phyloP scores from a whole-genome alignment of 2,888 invertebrate species.

The Torymus aiolomorphi region DNA sequence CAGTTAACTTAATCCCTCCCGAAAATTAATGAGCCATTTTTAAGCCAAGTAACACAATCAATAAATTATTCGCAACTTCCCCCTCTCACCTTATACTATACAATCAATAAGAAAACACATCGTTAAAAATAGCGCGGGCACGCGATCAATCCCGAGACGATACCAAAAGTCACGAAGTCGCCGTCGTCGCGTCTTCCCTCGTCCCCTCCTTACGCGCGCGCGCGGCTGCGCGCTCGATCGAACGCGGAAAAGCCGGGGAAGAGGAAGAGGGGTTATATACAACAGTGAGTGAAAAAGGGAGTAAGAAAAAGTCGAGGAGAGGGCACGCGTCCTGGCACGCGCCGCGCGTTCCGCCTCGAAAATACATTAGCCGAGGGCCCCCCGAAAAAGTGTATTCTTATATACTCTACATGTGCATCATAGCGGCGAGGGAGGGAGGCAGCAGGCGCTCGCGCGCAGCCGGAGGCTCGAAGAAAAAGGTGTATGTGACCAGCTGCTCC shows the following conservation, averaged over 20 bases:
- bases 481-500: slow-evolving; percentile 54
- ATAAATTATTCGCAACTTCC: too few relatives aligned
- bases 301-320: slow-evolving; percentile 8
- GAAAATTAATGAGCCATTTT: too few relatives aligned
- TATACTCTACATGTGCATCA: neutral
- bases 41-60: too few relatives aligned
- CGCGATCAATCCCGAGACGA: too few relatives aligned
- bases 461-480: slow-evolving; percentile 51
- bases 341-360: slow-evolving; percentile 42
- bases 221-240: too few relatives aligned
- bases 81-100: too few relatives aligned
- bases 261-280: neutral
- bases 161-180: too few relatives aligned
- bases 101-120: too few relatives aligned
- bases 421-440: slow-evolving; percentile 2
- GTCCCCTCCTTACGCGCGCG: too few relatives aligned
- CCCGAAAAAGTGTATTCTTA: slow-evolving; percentile 32
- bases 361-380: slow-evolving; percentile 32
- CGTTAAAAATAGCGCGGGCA: too few relatives aligned
- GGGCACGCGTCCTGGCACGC: slow-evolving; percentile 52
- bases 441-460: slow-evolving; percentile 13
- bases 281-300: slow-evolving; percentile 13
- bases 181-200: too few relatives aligned
- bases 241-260: slow-evolving; percentile 22
- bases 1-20: too few relatives aligned